phyloP scores from a whole-genome alignment of 2,113 vertebrate species.

The Verasper variegatus region DNA sequence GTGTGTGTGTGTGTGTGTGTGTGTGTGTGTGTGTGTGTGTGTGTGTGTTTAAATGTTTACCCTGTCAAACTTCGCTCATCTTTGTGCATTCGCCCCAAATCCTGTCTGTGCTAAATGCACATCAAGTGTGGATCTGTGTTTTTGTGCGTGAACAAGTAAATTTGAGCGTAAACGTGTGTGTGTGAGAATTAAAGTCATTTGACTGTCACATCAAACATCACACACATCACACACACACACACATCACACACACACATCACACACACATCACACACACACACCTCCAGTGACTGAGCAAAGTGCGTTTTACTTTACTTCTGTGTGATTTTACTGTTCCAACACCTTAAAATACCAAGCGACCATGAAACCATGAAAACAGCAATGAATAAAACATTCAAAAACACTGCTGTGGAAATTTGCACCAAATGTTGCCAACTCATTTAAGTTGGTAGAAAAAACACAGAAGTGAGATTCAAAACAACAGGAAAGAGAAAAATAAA shows the following conservation, averaged over 20 bases:
- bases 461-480: too few species aligned
- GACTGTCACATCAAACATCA: too few species aligned
- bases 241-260: too few species aligned
- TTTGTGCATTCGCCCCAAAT: too few species aligned
- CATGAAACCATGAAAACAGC: too few species aligned
- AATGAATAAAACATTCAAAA: neutral
- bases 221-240: too few species aligned
- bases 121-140: neutral
- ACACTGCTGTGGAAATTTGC: too few species aligned
- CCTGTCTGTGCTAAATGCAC: neutral
- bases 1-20: slow-evolving; percentile 7
- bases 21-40: slow-evolving; percentile 15
- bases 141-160: neutral
- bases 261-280: neutral
- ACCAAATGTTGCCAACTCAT: neutral
- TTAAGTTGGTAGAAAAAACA: neutral
- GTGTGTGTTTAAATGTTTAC: neutral
- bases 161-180: neutral
- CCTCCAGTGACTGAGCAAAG: too few species aligned
- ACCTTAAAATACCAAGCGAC: neutral
- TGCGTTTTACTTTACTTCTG: neutral
- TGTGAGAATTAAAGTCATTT: too few species aligned
- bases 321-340: neutral
- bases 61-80: neutral
- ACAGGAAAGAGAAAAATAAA: too few species aligned